A percentile compares a stretch with the other conserved stretches of the same genome.
phyloP scores from a whole-genome alignment of 2,113 vertebrate genomes.

The Pluvianellus socialis region DNA sequence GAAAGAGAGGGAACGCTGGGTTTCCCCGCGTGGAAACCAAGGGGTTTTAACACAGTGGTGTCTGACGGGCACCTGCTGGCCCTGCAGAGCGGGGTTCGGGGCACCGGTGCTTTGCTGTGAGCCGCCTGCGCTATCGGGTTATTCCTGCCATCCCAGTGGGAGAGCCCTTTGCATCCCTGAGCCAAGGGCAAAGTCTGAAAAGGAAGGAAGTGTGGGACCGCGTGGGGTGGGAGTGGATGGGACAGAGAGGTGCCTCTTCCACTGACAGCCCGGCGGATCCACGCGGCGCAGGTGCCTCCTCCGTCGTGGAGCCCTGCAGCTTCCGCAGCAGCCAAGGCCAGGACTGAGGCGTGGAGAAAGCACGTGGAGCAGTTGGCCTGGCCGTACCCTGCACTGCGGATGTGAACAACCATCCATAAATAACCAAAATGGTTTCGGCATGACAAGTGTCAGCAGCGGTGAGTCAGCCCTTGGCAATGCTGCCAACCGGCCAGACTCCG shows the following conservation, averaged over 20 bases:
- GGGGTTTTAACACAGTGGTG: background rate
- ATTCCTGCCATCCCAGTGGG: fast-evolving
- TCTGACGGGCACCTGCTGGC: fast-evolving
- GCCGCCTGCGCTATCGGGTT: fast-evolving
- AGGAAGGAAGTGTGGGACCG: fast-evolving
- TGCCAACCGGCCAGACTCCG: background rate
- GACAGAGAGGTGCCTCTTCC: background rate
- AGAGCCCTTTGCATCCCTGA: background rate
- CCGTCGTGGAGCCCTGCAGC: background rate
- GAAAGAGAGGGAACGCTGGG: background rate
- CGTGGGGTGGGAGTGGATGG: background rate
- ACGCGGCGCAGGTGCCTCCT: fast-evolving
- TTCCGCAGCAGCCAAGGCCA: background rate
- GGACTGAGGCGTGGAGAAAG: background rate
- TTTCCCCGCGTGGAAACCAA: background rate
- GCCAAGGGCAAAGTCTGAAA: background rate
- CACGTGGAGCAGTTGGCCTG: background rate
- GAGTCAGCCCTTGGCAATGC: slow-evolving; percentile 14
- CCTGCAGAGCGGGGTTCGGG: background rate
- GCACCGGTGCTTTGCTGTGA: background rate
- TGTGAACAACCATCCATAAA: slow-evolving; percentile 1
- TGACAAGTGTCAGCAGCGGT: slow-evolving; percentile 27
- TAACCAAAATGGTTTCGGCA: background rate
- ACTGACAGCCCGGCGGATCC: fast-evolving
- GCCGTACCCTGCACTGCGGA: background rate